Percentiles rank a stretch among this genome's conserved stretches.
Conservation (phyloP, 92 coral and sea anemone species). For the Zoanthus sociatus region DNA sequence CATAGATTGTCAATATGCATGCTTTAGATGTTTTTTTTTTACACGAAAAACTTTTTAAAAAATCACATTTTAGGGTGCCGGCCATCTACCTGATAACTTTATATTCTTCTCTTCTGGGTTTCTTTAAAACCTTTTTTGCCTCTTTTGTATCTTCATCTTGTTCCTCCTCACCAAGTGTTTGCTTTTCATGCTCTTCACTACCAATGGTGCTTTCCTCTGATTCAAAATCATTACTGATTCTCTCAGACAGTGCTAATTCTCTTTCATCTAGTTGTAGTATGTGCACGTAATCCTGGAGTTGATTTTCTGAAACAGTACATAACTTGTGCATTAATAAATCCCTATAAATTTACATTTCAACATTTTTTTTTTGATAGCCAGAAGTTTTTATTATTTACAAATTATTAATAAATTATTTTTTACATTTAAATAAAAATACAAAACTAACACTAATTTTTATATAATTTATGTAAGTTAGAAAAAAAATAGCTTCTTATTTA, state of each 20-base stretch:
- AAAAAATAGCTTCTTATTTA: too few species aligned
- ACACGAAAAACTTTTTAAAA: too few species aligned
- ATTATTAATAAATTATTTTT: too few species aligned
- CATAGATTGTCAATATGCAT: too few species aligned
- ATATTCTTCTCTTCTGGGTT: constrained; percentile 88
- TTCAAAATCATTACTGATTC: constrained; percentile 11
- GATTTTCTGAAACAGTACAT: neutral
- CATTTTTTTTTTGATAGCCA: too few species aligned
- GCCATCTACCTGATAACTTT: constrained; percentile 66
- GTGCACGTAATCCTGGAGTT: neutral
- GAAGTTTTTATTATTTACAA: too few species aligned
- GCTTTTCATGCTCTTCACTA: neutral
- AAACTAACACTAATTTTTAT: too few species aligned
- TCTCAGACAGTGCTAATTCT: neutral
- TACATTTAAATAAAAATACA: too few species aligned
- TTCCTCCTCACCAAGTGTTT: constrained; percentile 11
- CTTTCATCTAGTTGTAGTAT: neutral
- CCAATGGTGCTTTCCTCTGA: neutral
- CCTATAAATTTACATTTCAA: too few species aligned
- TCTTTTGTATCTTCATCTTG: neutral
- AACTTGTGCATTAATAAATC: neutral
- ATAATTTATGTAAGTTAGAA: too few species aligned
- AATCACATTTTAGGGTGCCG: too few species aligned
- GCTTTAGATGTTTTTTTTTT: too few species aligned
- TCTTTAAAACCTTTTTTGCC: constrained; percentile 52